Evolutionary conservation across 2,888 invertebrate species (phyloP).

Genomic region (Campoplex capitator): DNA sequence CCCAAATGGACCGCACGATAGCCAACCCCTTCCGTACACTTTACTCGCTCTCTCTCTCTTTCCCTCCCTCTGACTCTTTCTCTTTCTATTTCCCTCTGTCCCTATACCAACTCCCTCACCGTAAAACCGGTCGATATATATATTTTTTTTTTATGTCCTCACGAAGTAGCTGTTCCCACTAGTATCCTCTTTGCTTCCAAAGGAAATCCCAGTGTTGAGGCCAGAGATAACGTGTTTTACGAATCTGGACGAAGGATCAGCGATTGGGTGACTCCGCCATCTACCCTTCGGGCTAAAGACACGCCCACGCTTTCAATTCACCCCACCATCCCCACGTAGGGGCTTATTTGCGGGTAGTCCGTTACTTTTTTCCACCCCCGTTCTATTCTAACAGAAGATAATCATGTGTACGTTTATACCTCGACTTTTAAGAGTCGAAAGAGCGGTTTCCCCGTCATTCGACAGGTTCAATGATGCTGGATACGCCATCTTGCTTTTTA

Average conservation of each 20-base stretch:
- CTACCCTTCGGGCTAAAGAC: constrained; percentile 72
- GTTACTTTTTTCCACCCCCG: constrained; percentile 80
- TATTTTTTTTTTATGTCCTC: constrained; percentile 75
- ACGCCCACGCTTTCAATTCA: constrained; percentile 73
- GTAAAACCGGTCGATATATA: constrained; percentile 82
- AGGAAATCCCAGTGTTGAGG: constrained; percentile 64
- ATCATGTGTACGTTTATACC: constrained; percentile 32
- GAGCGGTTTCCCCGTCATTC: background rate
- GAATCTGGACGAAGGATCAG: constrained; percentile 72
- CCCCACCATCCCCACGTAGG: constrained; percentile 70
- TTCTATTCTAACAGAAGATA: constrained; percentile 30
- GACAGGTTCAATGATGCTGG: background rate
- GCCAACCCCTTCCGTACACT: constrained; percentile 65
- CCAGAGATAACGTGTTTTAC: constrained; percentile 48
- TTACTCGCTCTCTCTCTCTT: background rate
- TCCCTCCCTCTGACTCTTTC: background rate
- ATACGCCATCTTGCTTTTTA: constrained; percentile 38
- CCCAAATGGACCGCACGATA: constrained; percentile 84
- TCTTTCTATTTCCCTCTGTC: background rate
- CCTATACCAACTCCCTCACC: background rate
- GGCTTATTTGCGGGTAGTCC: constrained; percentile 81
- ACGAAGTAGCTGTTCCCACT: constrained; percentile 35
- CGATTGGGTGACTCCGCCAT: constrained; percentile 76
- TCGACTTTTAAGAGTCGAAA: background rate
- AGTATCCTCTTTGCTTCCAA: constrained; percentile 59